These are phyloP conservation scores for Grantiella picta DNA, from an alignment of 2,113 vertebrate species.

Conservation along the genomic window DNA sequence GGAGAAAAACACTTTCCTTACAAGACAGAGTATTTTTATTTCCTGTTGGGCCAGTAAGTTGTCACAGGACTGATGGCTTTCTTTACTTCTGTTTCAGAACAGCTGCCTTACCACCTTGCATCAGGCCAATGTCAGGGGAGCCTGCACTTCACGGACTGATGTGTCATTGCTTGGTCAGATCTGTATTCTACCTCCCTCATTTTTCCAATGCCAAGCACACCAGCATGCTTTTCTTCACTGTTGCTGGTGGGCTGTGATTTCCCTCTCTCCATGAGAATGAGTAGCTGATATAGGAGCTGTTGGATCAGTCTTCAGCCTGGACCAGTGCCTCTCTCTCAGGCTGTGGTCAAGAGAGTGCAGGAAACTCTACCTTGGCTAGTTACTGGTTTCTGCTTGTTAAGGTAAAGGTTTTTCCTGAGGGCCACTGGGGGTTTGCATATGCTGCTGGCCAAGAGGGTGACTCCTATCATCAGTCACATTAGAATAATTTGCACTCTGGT, in stretches of 20 bases:
- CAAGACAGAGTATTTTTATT: background rate
- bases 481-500: background rate
- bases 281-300: background rate
- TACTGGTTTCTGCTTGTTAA: background rate
- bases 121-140: background rate
- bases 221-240: background rate
- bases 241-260: background rate
- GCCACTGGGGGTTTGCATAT: background rate
- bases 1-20: background rate
- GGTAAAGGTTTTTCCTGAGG: background rate
- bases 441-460: background rate
- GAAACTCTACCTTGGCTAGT: background rate
- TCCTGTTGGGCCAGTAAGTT: background rate
- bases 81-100: background rate
- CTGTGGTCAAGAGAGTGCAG: background rate
- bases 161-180: background rate
- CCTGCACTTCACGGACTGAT: background rate
- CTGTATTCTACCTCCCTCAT: accelerated
- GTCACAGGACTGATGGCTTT: background rate
- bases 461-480: background rate
- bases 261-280: background rate
- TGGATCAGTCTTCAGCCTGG: background rate
- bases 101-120: background rate
- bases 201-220: background rate
- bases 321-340: background rate